Percentiles rank a stretch among this genome's conserved stretches.
phyloP scores from a whole-genome alignment of 2,797 vertebrate species.

The Esox lucius region DNA sequence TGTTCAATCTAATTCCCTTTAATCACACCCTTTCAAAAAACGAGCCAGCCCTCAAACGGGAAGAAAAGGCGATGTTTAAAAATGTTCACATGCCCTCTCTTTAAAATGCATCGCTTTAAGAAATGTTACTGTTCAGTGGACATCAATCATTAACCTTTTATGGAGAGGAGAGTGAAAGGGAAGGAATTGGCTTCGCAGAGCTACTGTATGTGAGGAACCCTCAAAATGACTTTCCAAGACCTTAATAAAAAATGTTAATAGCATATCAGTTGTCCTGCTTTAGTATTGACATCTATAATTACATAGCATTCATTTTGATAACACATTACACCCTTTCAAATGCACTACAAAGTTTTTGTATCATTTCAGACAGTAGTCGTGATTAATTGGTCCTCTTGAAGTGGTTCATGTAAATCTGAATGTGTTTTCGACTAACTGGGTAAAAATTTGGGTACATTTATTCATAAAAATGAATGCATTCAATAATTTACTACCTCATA shows the following conservation, averaged over 20 bases:
- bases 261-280: neutral
- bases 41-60: conserved; percentile 25
- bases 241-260: neutral
- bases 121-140: conserved; percentile 35
- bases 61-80: conserved; percentile 35
- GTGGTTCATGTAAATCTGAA: too few relatives aligned
- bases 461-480: too few relatives aligned
- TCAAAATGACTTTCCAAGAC: conserved; percentile 11
- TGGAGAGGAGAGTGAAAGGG: conserved; percentile 13
- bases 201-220: neutral
- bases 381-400: too few relatives aligned
- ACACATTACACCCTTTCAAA: neutral
- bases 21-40: conserved; percentile 50
- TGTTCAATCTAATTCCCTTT: conserved; percentile 45
- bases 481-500: too few relatives aligned
- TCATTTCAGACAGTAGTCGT: too few relatives aligned
- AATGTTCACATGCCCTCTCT: conserved; percentile 16
- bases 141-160: conserved; percentile 41
- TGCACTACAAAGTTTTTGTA: too few relatives aligned
- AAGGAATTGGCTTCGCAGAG: conserved; percentile 4
- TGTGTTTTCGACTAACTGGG: too few relatives aligned
- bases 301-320: neutral
- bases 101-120: conserved; percentile 34
- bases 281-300: neutral
- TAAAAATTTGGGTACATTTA: too few relatives aligned